Evolutionary conservation across 2,113 vertebrate species (phyloP).

Genomic region (Psittacus erithacus): DNA sequence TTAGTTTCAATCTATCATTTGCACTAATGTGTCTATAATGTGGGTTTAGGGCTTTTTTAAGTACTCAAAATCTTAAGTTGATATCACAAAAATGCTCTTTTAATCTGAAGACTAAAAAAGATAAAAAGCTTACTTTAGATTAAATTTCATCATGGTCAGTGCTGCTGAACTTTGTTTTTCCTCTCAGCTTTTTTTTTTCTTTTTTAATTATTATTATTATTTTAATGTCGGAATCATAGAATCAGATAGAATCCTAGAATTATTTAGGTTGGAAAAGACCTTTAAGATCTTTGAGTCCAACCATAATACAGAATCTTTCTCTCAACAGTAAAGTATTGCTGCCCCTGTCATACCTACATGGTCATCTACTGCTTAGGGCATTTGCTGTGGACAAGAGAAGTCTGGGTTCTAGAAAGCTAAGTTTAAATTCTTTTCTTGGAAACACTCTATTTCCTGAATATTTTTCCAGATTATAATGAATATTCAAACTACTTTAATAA

Average conservation of each 20-base stretch:
- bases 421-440: neutral
- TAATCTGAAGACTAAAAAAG: neutral
- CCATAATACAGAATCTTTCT: neutral
- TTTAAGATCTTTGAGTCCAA: neutral
- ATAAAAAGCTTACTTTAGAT: neutral
- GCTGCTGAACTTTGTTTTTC: neutral
- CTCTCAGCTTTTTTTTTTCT: neutral
- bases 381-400: neutral
- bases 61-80: neutral
- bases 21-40: neutral
- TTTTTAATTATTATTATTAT: neutral
- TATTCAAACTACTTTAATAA: neutral
- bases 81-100: neutral
- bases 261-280: neutral
- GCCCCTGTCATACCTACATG: too few relatives aligned
- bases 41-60: neutral
- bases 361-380: neutral
- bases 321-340: neutral
- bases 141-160: neutral
- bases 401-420: neutral
- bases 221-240: neutral
- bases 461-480: neutral
- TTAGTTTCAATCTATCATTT: constrained; percentile 34
- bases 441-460: neutral
- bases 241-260: neutral